Percentiles rank a stretch among this genome's conserved stretches.
phyloP scores from a whole-genome alignment of 2,113 vertebrate genomes.

The Scalopus aquaticus region DNA sequence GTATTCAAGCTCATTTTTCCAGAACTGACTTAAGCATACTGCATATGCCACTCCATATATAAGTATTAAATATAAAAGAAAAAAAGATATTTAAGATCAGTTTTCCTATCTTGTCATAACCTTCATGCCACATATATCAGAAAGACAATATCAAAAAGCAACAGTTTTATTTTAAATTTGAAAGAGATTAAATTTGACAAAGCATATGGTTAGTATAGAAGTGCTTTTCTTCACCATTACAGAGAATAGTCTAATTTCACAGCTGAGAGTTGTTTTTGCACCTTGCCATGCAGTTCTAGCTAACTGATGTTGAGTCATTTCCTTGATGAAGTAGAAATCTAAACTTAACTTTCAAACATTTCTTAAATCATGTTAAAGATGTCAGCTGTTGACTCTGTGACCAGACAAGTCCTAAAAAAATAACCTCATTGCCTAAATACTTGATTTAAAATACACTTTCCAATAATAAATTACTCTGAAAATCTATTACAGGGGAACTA shows the following conservation, averaged over 20 bases:
- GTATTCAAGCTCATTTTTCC: background rate
- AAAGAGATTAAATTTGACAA: conserved; percentile 47
- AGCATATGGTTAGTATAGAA: conserved; percentile 1
- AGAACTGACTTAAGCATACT: background rate
- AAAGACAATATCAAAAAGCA: conserved; percentile 29
- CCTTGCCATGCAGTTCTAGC: background rate
- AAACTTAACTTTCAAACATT: conserved; percentile 31
- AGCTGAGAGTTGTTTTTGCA: background rate
- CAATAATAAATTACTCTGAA: conserved; percentile 18
- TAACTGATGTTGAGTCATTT: conserved; percentile 35
- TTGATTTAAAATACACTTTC: conserved; percentile 26
- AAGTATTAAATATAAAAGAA: background rate
- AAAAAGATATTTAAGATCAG: conserved; percentile 27
- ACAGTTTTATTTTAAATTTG: conserved; percentile 48
- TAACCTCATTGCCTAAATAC: background rate
- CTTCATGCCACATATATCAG: background rate
- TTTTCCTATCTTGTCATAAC: conserved; percentile 18
- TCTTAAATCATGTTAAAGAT: conserved; percentile 24
- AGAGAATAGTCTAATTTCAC: conserved; percentile 8
- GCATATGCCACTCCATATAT: background rate
- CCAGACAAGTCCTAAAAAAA: conserved; percentile 13
- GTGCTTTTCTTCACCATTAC: conserved; percentile 36
- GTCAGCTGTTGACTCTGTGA: background rate
- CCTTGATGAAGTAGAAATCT: conserved; percentile 21
- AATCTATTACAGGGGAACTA: background rate